Evolutionary conservation across 2,113 vertebrate species (phyloP).

Genomic region (Zosterops pallidus): DNA sequence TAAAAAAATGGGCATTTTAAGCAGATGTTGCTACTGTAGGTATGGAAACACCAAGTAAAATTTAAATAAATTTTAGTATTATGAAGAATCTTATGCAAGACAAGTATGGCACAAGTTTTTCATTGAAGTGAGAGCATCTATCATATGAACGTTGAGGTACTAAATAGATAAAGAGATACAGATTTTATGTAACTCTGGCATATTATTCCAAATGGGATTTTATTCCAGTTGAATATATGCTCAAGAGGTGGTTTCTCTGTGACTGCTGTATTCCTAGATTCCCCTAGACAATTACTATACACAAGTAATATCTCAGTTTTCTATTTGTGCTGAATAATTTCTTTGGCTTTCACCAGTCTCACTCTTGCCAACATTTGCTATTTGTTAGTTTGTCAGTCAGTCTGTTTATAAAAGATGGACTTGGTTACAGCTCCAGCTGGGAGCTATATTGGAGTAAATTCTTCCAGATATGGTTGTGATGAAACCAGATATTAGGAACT

Average conservation of each 20-base stretch:
- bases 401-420: conserved; percentile 1
- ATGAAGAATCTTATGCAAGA: neutral
- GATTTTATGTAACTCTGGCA: neutral
- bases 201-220: neutral
- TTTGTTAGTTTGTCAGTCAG: conserved; percentile 30
- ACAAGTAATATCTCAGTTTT: neutral
- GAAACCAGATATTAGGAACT: conserved; percentile 2
- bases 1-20: neutral
- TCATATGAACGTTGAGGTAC: neutral
- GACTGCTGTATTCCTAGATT: conserved; percentile 1
- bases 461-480: neutral
- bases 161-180: neutral
- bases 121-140: neutral
- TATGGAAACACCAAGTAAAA: neutral
- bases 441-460: conserved; percentile 43
- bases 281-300: neutral
- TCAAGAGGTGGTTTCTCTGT: neutral
- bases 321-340: neutral
- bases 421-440: conserved; percentile 42
- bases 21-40: neutral
- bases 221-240: neutral
- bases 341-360: neutral
- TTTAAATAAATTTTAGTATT: neutral
- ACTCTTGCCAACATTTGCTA: conserved; percentile 29
- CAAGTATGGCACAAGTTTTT: neutral